Percentiles rank a stretch among this genome's conserved stretches.
Evolutionary conservation across 1,140 invertebrate genomes (phyloP).

Genomic region (Trichonephila inaurata): DNA sequence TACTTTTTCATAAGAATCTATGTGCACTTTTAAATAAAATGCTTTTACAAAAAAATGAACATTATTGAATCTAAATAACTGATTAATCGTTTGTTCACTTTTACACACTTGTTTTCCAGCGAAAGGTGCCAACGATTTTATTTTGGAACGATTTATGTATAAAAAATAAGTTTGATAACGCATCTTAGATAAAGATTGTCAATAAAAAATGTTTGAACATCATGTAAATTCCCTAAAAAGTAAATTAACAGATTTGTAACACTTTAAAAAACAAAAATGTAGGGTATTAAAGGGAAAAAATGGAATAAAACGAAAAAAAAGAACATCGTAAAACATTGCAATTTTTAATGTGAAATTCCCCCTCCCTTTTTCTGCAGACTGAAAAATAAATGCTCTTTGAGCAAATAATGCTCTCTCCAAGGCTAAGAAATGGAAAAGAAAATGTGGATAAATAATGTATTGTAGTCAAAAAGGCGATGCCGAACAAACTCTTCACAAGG

Average conservation of each 20-base stretch:
- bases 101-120: accelerated
- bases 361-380: background rate
- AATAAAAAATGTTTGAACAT: too few relatives aligned
- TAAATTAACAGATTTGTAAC: background rate
- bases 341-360: background rate
- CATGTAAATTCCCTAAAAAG: background rate
- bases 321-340: background rate
- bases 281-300: background rate
- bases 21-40: too few relatives aligned
- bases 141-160: too few relatives aligned
- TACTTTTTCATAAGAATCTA: too few relatives aligned
- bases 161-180: too few relatives aligned
- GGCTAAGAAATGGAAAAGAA: background rate
- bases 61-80: too few relatives aligned
- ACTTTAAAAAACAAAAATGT: background rate
- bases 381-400: background rate
- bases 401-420: background rate
- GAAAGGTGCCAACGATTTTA: too few relatives aligned
- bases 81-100: too few relatives aligned
- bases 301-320: background rate
- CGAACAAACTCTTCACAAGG: background rate
- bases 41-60: too few relatives aligned
- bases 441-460: background rate
- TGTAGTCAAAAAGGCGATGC: background rate
- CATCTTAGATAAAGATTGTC: too few relatives aligned